phyloP scores from a whole-genome alignment of 2,113 vertebrate species.

The Desmodus rotundus region DNA sequence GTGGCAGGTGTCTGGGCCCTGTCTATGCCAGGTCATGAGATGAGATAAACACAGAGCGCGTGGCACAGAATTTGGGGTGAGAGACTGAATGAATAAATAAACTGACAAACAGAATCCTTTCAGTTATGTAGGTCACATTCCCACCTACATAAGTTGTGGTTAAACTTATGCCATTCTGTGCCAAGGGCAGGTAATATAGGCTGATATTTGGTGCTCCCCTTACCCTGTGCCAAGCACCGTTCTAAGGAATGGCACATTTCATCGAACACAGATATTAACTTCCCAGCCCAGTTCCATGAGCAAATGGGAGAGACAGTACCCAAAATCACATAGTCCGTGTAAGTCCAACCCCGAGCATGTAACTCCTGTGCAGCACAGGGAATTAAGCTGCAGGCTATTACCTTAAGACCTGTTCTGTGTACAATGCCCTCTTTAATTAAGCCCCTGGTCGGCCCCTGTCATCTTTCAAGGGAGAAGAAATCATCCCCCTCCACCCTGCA shows the following conservation, averaged over 20 bases:
- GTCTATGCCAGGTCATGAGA: neutral
- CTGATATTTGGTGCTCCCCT: neutral
- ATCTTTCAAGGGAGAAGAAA: neutral
- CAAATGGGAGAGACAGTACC: neutral
- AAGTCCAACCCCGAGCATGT: neutral
- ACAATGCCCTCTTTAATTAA: slow-evolving; percentile 40
- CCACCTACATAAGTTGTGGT: fast-evolving
- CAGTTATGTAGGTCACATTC: neutral
- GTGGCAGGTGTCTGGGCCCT: neutral
- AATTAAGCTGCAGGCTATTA: neutral
- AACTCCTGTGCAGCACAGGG: fast-evolving
- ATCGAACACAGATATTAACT: neutral
- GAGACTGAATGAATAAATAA: neutral
- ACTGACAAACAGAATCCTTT: neutral
- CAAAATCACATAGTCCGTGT: fast-evolving
- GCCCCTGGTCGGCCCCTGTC: neutral
- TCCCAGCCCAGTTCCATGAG: neutral
- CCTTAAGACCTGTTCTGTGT: neutral
- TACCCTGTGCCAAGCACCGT: neutral
- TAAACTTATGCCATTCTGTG: neutral
- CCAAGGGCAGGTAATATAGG: neutral
- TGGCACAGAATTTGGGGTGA: neutral
- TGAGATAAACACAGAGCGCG: neutral
- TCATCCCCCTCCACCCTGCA: neutral
- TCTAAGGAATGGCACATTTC: neutral